These are phyloP conservation scores for Strigamia crassipes DNA, from an alignment of 2,888 invertebrate genomes.

Conservation along the genomic window DNA sequence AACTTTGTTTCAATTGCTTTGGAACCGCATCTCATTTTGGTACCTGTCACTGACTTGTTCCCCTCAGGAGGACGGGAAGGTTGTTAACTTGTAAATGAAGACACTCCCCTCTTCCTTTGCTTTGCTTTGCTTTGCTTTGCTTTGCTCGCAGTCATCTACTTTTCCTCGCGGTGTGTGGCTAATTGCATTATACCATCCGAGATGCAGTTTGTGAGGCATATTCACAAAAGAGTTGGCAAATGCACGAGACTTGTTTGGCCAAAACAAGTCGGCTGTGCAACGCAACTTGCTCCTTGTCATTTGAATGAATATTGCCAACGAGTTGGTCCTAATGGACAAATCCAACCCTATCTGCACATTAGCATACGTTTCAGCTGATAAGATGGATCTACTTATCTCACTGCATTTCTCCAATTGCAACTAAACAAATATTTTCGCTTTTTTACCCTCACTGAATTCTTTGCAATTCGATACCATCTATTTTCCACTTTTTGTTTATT, in stretches of 20 bases:
- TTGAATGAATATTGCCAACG: slow-evolving; percentile 28
- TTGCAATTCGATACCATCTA: not conserved
- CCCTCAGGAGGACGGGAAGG: slow-evolving; percentile 30
- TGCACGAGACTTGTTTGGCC: slow-evolving; percentile 28
- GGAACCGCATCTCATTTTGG: slow-evolving; percentile 28
- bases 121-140: not conserved
- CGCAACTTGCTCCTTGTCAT: slow-evolving; percentile 26
- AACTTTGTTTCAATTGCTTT: slow-evolving; percentile 37
- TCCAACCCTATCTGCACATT: slow-evolving; percentile 27
- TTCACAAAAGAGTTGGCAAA: not conserved
- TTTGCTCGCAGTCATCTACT: slow-evolving; percentile 25
- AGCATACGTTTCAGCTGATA: slow-evolving; percentile 40
- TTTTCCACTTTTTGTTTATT: not conserved
- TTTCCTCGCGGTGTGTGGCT: slow-evolving; percentile 12
- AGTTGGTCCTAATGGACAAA: slow-evolving; percentile 33
- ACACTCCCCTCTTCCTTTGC: slow-evolving; percentile 11
- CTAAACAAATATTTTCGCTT: slow-evolving; percentile 8
- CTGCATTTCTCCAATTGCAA: not conserved
- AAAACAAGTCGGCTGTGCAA: slow-evolving; percentile 24
- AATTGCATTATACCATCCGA: slow-evolving; percentile 32
- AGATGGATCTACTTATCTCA: slow-evolving; percentile 33
- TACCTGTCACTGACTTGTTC: slow-evolving; percentile 37
- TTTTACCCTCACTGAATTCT: not conserved
- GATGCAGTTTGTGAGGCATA: slow-evolving; percentile 3
- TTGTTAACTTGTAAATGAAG: slow-evolving; percentile 42